Percentiles rank a stretch among this genome's conserved stretches.
Conservation (phyloP, 2,113 vertebrate genomes). For the Epinephelus moara region DNA sequence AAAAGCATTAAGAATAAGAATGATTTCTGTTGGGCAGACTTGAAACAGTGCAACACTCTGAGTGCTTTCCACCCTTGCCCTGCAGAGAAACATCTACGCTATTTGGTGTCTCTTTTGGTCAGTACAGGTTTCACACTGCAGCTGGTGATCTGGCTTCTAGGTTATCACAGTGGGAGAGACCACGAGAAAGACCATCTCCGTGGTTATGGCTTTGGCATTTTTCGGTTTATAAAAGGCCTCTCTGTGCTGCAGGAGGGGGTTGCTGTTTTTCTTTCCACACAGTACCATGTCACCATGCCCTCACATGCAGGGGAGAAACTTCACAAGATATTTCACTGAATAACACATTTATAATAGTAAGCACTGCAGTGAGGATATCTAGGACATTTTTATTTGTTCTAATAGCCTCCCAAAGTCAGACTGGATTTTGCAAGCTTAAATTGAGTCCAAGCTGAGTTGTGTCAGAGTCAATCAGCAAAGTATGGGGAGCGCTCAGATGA, state of each 20-base stretch:
- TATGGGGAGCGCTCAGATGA: not conserved
- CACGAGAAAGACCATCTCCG: slow-evolving; percentile 28
- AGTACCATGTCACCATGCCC: slow-evolving; percentile 37
- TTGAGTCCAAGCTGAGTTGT: slow-evolving; percentile 6
- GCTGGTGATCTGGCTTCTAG: slow-evolving; percentile 27
- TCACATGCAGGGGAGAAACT: slow-evolving; percentile 36
- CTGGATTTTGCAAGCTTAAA: not conserved
- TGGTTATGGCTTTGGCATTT: slow-evolving; percentile 60
- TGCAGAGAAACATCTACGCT: not conserved
- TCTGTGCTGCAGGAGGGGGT: slow-evolving; percentile 37
- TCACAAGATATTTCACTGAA: slow-evolving; percentile 9
- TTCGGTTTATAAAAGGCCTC: slow-evolving; percentile 44
- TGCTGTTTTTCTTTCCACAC: slow-evolving; percentile 8
- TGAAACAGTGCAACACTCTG: not conserved
- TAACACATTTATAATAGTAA: slow-evolving; percentile 10
- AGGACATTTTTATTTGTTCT: not conserved
- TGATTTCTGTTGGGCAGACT: not conserved
- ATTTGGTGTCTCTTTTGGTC: slow-evolving; percentile 8
- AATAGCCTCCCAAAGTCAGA: not conserved
- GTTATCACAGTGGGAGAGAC: slow-evolving; percentile 35
- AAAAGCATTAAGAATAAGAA: not conserved
- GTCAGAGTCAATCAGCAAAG: not conserved
- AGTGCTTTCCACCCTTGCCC: not conserved
- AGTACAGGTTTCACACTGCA: not conserved
- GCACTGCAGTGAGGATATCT: not conserved